These are phyloP conservation scores for Pachliopta kotzebuea DNA, from an alignment of 2,888 invertebrate species.

Conservation along the genomic window DNA sequence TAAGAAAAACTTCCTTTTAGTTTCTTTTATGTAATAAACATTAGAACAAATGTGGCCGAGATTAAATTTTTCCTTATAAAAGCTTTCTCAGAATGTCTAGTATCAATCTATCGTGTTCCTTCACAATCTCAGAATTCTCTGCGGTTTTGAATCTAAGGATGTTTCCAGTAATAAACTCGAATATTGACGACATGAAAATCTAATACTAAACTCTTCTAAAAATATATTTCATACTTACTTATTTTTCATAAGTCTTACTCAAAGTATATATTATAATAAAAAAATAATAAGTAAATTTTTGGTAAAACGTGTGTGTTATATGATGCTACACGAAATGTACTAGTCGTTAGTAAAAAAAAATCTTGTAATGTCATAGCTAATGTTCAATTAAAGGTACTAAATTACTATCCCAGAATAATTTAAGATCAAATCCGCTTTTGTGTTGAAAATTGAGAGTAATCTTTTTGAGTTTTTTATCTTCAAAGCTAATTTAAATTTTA, in stretches of 20 bases:
- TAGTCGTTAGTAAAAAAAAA: too few species aligned
- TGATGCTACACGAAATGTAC: too few species aligned
- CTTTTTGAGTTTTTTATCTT: background rate
- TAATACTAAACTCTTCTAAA: background rate
- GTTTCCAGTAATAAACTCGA: background rate
- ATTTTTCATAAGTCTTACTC: too few species aligned
- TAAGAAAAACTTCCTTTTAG: background rate
- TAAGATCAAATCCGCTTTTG: background rate
- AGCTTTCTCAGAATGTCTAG: conserved; percentile 18
- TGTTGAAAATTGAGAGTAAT: background rate
- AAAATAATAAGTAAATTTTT: too few species aligned
- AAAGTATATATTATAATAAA: too few species aligned
- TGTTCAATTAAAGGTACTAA: too few species aligned
- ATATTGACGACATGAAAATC: background rate
- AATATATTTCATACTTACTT: too few species aligned
- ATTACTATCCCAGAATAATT: background rate
- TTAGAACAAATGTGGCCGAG: conserved; percentile 10
- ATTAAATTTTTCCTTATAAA: conserved; percentile 22
- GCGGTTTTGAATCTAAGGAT: conserved; percentile 4
- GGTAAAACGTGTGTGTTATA: too few species aligned
- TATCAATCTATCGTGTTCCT: conserved; percentile 21
- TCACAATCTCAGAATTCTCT: conserved; percentile 7
- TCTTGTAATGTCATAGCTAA: too few species aligned
- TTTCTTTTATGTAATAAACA: background rate
- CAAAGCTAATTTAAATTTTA: background rate